phyloP scores from a whole-genome alignment of 92 coral and sea anemone genomes.

The Palythoa grandiflora region DNA sequence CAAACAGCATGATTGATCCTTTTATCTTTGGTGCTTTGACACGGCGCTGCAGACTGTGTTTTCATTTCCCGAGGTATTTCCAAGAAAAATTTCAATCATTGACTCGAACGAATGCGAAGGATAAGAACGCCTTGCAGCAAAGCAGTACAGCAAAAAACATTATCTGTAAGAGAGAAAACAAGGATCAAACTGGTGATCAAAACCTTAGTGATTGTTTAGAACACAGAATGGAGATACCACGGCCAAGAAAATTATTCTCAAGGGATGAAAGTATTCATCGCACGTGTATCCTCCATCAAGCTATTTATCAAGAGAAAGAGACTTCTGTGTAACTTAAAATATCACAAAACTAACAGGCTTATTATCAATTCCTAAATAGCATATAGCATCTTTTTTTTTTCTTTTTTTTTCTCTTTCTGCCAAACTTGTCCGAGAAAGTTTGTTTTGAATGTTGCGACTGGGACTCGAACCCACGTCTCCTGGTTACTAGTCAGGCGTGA shows the following conservation, averaged over 20 bases:
- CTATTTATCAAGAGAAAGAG: background rate
- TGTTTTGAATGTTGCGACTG: too few species aligned
- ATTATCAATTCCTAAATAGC: too few species aligned
- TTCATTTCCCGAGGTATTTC: background rate
- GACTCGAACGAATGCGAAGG: background rate
- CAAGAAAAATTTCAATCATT: background rate
- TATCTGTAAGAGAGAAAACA: background rate
- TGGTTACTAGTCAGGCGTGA: too few species aligned
- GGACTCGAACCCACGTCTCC: too few species aligned
- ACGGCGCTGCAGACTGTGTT: conserved; percentile 34
- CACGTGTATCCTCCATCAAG: background rate
- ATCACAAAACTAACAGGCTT: too few species aligned
- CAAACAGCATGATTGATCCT: conserved; percentile 76
- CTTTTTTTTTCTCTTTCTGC: too few species aligned
- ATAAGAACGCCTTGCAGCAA: background rate
- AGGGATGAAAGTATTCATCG: background rate
- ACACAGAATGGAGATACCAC: background rate
- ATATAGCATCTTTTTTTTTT: too few species aligned
- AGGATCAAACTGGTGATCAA: background rate
- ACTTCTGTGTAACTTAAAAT: background rate
- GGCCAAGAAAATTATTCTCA: background rate
- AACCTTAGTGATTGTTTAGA: background rate
- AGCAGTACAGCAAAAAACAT: background rate
- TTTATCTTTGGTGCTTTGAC: conserved; percentile 76
- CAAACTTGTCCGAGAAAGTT: too few species aligned